Percentiles rank a stretch among this genome's conserved stretches.
Conservation (phyloP, 2,888 invertebrate species). For the Zygaena filipendulae region DNA sequence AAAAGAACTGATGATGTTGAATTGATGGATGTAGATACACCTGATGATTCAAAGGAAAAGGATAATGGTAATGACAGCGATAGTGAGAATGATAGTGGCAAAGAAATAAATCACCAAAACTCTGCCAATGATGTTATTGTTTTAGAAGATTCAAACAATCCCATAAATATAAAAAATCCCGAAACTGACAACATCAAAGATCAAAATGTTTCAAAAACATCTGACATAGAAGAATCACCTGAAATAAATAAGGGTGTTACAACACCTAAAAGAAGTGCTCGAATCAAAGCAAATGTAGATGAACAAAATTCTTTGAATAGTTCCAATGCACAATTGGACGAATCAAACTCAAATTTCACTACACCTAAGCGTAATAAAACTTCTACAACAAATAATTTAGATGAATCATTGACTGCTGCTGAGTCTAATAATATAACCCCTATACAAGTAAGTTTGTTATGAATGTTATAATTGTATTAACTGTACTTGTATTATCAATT, state of each 20-base stretch:
- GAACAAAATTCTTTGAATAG: conserved; percentile 26
- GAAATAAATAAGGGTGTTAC: conserved; percentile 10
- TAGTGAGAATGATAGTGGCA: conserved; percentile 4
- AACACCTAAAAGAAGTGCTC: conserved; percentile 35
- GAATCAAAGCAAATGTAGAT: conserved; percentile 29
- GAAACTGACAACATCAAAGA: conserved; percentile 2
- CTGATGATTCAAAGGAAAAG: conserved; percentile 10
- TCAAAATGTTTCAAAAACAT: conserved; percentile 7
- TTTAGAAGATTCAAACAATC: conserved; percentile 25
- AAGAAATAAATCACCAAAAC: conserved; percentile 5
- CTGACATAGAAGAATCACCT: conserved; percentile 1
- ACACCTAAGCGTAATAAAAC: conserved; percentile 36
- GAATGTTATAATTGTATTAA: no score
- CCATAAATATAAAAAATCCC: conserved; percentile 8
- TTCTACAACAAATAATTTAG: conserved; percentile 31
- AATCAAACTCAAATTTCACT: conserved; percentile 28
- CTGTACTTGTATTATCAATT: no score
- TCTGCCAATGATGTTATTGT: conserved; percentile 9
- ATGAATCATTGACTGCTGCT: conserved; percentile 29
- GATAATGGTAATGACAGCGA: background rate
- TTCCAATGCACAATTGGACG: conserved; percentile 29
- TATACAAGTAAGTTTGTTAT: conserved; percentile 35
- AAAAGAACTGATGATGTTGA: conserved; percentile 22
- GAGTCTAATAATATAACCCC: conserved; percentile 44
- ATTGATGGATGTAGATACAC: conserved; percentile 33